Base-by-base conservation (phyloP, 2,888 invertebrate species). In the Drosophila diplacantha region DNA sequence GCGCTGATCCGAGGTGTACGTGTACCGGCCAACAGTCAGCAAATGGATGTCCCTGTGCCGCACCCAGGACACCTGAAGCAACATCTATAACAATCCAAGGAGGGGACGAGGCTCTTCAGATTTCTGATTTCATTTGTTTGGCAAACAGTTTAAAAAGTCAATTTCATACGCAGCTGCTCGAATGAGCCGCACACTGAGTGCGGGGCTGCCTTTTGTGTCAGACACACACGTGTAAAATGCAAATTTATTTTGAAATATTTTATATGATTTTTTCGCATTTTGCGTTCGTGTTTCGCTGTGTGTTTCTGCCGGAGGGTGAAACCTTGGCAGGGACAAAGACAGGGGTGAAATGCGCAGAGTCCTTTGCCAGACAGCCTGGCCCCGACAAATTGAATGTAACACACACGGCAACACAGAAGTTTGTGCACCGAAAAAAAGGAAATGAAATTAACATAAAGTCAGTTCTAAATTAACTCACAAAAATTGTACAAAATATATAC, bases 1-100 rank as follows among this genome's bases (percentile, higher is more conserved):
- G 81, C 96, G 91, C 88, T 96, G 96, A 89, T 96, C 96, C 75
- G 94, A 95, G 38, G 96, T 96, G 89, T 96, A 96, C 14, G 96
- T 96, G 88, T 96, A 96, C 49, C 94, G 91, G 31, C 96, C 96
- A 57, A 96, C 95, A 0, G 96, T 96, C 75, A 96, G 91, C 83
- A 96, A 90, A 87, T 96, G 96, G 67, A 96, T 95, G 89, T 96
- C 96, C 79, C 95, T 91, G 88, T 96, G 95, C 68, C 96, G 91
- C 69, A 96, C 95, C 96, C 96, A 96, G 35, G 96, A 96, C 78
- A 96, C 96, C 92, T 96, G 94, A 88, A 93, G 89, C 85, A 91
- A 88, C 91, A 91, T 91, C 92, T 87, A 65, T 18, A 77, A 72
- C 31, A 8, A 12, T 46, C 20, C 9, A 31, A 37, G 9, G 16